These are phyloP conservation scores for Cheilosia vernalis DNA, from an alignment of 2,888 invertebrate genomes.

Conservation along the genomic window DNA sequence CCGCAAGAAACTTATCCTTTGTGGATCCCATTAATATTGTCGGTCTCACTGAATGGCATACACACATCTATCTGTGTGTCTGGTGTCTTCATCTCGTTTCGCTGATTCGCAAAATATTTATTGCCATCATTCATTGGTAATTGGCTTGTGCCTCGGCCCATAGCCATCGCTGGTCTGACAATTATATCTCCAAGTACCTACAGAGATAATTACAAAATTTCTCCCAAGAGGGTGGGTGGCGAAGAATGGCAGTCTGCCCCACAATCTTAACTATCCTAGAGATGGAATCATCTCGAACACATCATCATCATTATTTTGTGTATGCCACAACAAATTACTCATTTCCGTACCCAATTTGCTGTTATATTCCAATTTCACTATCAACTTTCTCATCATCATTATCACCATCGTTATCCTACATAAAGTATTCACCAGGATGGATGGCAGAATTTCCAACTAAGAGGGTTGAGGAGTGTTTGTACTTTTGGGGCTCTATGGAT, in stretches of 20 bases:
- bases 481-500: slow-evolving; percentile 8
- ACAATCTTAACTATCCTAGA: background rate
- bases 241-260: slow-evolving; percentile 7
- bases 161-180: slow-evolving; percentile 8
- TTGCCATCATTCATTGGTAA: slow-evolving; percentile 49
- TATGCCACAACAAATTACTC: slow-evolving; percentile 51
- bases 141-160: slow-evolving; percentile 37
- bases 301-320: slow-evolving; percentile 21
- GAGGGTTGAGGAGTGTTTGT: background rate
- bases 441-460: background rate
- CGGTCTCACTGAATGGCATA: slow-evolving; percentile 9
- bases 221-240: slow-evolving; percentile 15
- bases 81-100: slow-evolving; percentile 12
- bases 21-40: slow-evolving; percentile 40
- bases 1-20: slow-evolving; percentile 3
- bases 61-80: background rate
- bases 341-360: slow-evolving; percentile 47
- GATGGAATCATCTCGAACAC: slow-evolving; percentile 1
- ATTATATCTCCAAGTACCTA: slow-evolving; percentile 15
- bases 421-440: slow-evolving; percentile 6
- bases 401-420: slow-evolving; percentile 42
- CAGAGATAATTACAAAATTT: slow-evolving; percentile 43
- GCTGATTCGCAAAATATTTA: slow-evolving; percentile 47
- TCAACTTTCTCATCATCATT: slow-evolving; percentile 56
- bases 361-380: slow-evolving; percentile 54